These are phyloP conservation scores for Oceanodroma leucorhoa DNA, from an alignment of 2,797 vertebrate species.

Conservation along the genomic window DNA sequence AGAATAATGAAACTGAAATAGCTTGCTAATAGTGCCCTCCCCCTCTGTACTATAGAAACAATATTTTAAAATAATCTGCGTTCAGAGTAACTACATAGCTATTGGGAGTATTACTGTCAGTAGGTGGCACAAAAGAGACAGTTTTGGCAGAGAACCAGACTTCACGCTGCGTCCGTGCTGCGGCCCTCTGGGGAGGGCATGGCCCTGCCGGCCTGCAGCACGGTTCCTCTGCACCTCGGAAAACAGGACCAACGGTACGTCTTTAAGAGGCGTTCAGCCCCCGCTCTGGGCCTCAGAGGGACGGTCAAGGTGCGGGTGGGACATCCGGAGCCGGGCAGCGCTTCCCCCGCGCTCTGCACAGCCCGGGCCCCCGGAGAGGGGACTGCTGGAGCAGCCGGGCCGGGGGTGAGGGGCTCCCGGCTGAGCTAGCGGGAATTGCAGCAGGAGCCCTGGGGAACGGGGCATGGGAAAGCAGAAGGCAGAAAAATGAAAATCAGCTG, in stretches of 20 bases:
- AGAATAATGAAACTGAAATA: not conserved
- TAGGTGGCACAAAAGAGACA: constrained; percentile 18
- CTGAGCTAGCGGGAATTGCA: not conserved
- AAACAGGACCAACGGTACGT: fast-evolving
- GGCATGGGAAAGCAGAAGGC: not conserved
- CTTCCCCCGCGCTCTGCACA: not conserved
- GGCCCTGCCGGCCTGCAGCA: too few relatives aligned
- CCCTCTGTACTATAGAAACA: not conserved
- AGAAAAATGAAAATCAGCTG: not conserved
- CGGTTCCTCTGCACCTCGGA: fast-evolving
- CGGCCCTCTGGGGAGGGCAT: too few relatives aligned
- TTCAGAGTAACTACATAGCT: fast-evolving
- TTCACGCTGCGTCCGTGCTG: not conserved
- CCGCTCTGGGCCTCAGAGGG: not conserved
- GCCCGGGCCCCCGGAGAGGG: not conserved
- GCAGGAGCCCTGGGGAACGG: not conserved
- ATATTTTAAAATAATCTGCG: not conserved
- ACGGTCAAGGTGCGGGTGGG: not conserved
- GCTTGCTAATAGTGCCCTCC: not conserved
- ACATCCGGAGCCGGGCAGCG: fast-evolving
- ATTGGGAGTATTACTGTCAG: not conserved
- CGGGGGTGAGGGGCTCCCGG: not conserved
- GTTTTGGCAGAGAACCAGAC: not conserved
- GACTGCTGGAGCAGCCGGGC: not conserved
- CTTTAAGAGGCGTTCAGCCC: not conserved